Evolutionary conservation across 1,140 invertebrate species (phyloP).

Genomic region (Neelides sp.): DNA sequence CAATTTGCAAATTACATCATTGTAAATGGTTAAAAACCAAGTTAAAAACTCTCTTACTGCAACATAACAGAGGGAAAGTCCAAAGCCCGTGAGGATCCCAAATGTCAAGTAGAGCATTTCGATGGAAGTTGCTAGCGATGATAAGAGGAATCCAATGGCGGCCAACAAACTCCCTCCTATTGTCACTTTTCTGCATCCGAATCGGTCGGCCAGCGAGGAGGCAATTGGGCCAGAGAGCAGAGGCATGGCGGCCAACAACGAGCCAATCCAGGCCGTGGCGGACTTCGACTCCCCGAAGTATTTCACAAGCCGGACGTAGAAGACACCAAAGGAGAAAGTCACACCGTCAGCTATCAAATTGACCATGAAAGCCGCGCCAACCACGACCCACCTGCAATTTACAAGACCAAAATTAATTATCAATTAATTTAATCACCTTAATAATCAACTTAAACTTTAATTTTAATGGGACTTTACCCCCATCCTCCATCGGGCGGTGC

Average conservation of each 20-base stretch:
- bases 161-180: slow-evolving; percentile 68
- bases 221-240: slow-evolving; percentile 76
- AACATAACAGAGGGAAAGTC: slow-evolving; percentile 66
- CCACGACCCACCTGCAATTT: slow-evolving; percentile 58
- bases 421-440: neutral
- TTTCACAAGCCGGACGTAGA: slow-evolving; percentile 73
- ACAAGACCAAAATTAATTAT: slow-evolving; percentile 27
- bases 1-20: slow-evolving; percentile 39
- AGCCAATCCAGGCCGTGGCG: slow-evolving; percentile 81
- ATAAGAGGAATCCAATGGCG: slow-evolving; percentile 64
- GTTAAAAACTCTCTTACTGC: slow-evolving; percentile 25
- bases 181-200: slow-evolving; percentile 65
- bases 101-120: slow-evolving; percentile 69
- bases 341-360: slow-evolving; percentile 91
- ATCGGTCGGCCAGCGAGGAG: slow-evolving; percentile 72
- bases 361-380: slow-evolving; percentile 70
- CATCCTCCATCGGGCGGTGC: slow-evolving; percentile 58
- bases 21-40: slow-evolving; percentile 37
- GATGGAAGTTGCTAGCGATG: slow-evolving; percentile 57
- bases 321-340: slow-evolving; percentile 80
- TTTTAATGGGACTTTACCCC: slow-evolving; percentile 46
- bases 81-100: slow-evolving; percentile 71
- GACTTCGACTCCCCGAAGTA: slow-evolving; percentile 68
- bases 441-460: neutral
- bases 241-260: slow-evolving; percentile 80